Evolutionary conservation across 2,888 invertebrate genomes (phyloP), one percentile per base, ranked within the genome.

Genomic region (Perizoma affinitatum): DNA sequence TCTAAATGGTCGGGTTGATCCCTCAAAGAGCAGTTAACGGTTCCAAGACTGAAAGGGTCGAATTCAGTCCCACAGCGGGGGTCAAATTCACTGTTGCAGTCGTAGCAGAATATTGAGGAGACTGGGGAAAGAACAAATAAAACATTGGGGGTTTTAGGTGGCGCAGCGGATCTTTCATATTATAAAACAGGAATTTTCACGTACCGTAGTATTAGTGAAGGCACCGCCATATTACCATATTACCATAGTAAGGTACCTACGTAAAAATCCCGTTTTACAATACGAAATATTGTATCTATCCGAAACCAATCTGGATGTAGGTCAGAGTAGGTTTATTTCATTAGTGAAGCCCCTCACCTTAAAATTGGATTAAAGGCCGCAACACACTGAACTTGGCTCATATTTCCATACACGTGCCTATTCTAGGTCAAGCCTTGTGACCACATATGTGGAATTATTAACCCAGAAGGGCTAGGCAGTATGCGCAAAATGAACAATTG

Each of bases 1-100:
- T 93, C 93, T 46, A 96, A 88, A 75, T 96, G 96, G 70, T 96
- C 96, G 9, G 95, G 93, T 0, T 94, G 95, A 65, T 95, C 95
- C 69, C 94, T 94, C 76, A 95, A 93, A 56, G 96, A 95, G 87
- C 98, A 98, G 84, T 97, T 96, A 35, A 97, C 95, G 70, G 95
- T 94, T 36, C 97, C 97, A 75, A 98, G 94, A 52, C 96, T 96
- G 86, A 95, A 97, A 33, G 96, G 94, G 80, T 97, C 96, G 82
- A 98, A 98, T 55, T 97, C 96, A 78, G 97, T 97, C 0, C 96
- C 97, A 78, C 98, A 98, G 71, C 97, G 95, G 42, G 96, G 96
- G 86, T 98, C 97, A 80, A 95, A 97, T 66, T 95, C 96, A 63
- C 98, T 98, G 92, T 98, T 98, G 87, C 98, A 98, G 76, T 97